These are phyloP conservation scores for Bungarus multicinctus DNA, from an alignment of 2,113 vertebrate genomes.

Conservation along the genomic window DNA sequence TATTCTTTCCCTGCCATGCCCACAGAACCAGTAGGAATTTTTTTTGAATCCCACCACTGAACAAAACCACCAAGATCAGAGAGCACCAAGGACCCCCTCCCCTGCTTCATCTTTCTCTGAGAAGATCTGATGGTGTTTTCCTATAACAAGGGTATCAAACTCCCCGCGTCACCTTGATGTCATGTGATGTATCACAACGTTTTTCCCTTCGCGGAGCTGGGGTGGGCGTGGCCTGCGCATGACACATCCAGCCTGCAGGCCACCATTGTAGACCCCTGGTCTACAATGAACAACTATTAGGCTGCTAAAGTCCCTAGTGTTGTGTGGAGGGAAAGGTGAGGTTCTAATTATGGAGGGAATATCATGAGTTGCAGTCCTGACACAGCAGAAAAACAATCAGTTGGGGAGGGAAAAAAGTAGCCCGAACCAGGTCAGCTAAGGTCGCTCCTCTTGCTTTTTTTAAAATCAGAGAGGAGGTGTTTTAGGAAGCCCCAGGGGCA, in stretches of 20 bases:
- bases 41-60: not conserved
- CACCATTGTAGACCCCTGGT: too few relatives aligned
- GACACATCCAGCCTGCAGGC: too few relatives aligned
- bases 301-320: not conserved
- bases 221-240: too few relatives aligned
- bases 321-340: not conserved
- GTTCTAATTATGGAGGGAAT: not conserved
- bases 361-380: not conserved
- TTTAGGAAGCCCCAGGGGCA: fast-evolving
- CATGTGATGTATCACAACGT: too few relatives aligned
- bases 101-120: not conserved
- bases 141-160: too few relatives aligned
- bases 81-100: not conserved
- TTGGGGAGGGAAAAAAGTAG: not conserved
- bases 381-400: not conserved
- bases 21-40: too few relatives aligned
- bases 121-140: not conserved
- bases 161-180: too few relatives aligned
- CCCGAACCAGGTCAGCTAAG: not conserved
- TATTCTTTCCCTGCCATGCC: too few relatives aligned
- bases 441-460: not conserved
- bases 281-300: not conserved
- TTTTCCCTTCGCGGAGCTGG: too few relatives aligned
- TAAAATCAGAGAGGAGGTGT: too few relatives aligned
- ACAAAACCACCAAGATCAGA: not conserved